Conservation (phyloP, 2,888 invertebrate genomes). For the Drosophila barbarae region DNA sequence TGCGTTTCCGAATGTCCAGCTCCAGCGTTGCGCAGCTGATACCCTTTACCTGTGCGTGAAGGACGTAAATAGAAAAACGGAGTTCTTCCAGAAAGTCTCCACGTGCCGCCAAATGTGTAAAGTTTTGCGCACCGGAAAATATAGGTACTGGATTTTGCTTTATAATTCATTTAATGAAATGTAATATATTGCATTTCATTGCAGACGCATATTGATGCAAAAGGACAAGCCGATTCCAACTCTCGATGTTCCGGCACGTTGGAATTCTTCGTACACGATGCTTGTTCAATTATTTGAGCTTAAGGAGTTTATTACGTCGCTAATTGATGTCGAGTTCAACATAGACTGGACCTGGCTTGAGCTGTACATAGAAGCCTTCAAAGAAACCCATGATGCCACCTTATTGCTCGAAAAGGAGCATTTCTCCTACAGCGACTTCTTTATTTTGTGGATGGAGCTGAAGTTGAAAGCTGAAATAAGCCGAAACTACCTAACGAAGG, state of each 20-base stretch:
- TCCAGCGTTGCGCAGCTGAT: conserved; percentile 12
- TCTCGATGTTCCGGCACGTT: neutral
- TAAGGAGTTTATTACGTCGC: no score
- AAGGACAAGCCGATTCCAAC: neutral
- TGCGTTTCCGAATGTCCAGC: conserved; percentile 4
- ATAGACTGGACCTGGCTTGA: no score
- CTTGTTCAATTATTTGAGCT: no score
- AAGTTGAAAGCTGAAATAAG: no score
- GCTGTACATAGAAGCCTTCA: no score
- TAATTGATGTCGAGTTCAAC: no score
- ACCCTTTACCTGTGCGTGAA: conserved; percentile 23
- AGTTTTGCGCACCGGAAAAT: conserved; percentile 5
- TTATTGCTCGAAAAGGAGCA: no score
- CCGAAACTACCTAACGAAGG: no score
- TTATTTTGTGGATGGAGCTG: no score
- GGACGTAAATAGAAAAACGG: conserved; percentile 17
- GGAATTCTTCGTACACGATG: conserved; percentile 5
- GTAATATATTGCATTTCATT: neutral
- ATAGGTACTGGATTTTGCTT: conserved; percentile 17
- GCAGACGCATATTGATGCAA: neutral
- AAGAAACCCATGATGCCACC: no score
- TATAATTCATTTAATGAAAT: neutral
- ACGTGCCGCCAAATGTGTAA: conserved; percentile 22
- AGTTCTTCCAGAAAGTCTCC: conserved; percentile 22
- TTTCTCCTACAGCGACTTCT: no score